Evolutionary conservation across 2,113 vertebrate genomes (phyloP).

Genomic region (Bucco capensis): DNA sequence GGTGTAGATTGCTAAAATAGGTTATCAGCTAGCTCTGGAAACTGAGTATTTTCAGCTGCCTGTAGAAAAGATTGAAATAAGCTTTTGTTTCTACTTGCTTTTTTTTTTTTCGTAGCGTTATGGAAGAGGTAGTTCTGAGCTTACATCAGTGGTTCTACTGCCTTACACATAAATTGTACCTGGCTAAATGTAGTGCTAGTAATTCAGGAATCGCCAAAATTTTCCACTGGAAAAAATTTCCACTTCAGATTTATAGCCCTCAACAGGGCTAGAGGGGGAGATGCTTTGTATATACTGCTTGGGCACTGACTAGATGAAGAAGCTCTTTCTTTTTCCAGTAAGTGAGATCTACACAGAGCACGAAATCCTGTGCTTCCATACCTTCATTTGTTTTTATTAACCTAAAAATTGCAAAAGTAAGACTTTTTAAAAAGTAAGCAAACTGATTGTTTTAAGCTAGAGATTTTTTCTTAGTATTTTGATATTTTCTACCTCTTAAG

Average conservation of each 20-base stretch:
- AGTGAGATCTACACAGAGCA: constrained; percentile 4
- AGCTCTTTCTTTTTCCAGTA: constrained; percentile 10
- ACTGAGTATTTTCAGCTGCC: not conserved
- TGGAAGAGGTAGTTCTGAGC: constrained; percentile 16
- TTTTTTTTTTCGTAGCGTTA: not conserved
- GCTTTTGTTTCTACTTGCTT: constrained; percentile 7
- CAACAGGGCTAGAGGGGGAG: not conserved
- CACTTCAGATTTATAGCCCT: not conserved
- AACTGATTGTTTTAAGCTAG: constrained; percentile 61
- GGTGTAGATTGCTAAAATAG: constrained; percentile 18
- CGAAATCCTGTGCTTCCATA: constrained; percentile 49
- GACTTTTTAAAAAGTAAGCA: constrained; percentile 55
- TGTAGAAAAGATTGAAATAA: not conserved
- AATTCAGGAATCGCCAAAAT: constrained; percentile 22
- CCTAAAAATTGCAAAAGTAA: constrained; percentile 17
- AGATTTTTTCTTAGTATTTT: constrained; percentile 61
- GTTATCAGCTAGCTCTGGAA: constrained; percentile 42
- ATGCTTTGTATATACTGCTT: constrained; percentile 12
- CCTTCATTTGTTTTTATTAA: constrained; percentile 48
- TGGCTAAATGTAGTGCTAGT: not conserved
- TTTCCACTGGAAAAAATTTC: constrained; percentile 6
- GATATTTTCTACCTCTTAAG: constrained; percentile 78
- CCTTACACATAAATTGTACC: constrained; percentile 31
- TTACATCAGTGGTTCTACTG: not conserved
- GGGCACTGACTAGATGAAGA: constrained; percentile 33